These are phyloP conservation scores for Morpho deidamia DNA, from an alignment of 2,888 invertebrate genomes.

Conservation along the genomic window DNA sequence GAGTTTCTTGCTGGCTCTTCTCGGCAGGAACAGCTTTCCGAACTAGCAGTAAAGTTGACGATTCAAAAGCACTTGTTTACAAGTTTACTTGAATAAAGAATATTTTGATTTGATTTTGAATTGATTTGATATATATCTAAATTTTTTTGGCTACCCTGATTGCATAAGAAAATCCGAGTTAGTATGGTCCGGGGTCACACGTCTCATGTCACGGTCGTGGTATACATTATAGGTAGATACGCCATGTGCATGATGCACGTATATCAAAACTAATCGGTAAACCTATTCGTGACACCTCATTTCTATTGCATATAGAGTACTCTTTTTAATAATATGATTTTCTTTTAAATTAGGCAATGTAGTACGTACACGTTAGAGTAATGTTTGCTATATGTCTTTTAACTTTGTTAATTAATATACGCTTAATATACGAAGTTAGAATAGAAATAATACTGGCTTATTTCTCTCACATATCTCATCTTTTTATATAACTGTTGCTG, in stretches of 20 bases:
- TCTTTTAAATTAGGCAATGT: background rate
- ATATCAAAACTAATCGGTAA: background rate
- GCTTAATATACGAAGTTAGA: background rate
- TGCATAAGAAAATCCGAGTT: constrained; percentile 27
- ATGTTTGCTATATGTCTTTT: background rate
- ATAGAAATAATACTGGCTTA: background rate
- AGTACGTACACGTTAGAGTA: too few species aligned
- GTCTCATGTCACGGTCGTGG: constrained; percentile 60
- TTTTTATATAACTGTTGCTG: background rate
- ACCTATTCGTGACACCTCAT: background rate
- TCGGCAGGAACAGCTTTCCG: too few species aligned
- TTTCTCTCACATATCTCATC: background rate
- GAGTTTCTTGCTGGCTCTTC: too few species aligned
- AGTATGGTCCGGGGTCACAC: constrained; percentile 48
- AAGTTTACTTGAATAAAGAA: too few species aligned
- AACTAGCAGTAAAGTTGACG: too few species aligned
- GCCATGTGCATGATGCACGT: constrained; percentile 1
- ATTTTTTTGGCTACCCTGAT: constrained; percentile 22
- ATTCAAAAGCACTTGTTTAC: too few species aligned
- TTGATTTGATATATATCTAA: too few species aligned
- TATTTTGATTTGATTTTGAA: too few species aligned
- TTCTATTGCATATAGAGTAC: background rate
- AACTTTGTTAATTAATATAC: background rate
- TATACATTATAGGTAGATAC: constrained; percentile 5
- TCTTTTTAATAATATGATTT: background rate